Evolutionary conservation across 2,113 vertebrate species (phyloP), one percentile per base, ranked within the genome.

Genomic region (Lamprologus speciosus): DNA sequence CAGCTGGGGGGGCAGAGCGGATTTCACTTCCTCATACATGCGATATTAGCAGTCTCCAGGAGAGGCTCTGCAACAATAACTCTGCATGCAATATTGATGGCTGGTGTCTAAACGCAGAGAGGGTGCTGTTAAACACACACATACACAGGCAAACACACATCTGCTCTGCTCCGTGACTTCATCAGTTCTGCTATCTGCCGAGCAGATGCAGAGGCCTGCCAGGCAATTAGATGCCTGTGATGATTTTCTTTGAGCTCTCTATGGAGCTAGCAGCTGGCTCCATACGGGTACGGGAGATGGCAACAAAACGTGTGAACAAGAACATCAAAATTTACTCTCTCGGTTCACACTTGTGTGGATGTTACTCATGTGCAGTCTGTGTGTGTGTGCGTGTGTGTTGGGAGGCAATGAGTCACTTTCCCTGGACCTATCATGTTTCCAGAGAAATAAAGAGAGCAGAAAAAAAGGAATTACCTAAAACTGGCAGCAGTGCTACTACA

Each of bases 151-250:
- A 82, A 55, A 63, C 79, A 55, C 90, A 95, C 95, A 96, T 96
- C 95, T 96, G 96, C 94, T 95, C 85, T 40, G 96, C 94, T 95
- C 84, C 35, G 92, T 95, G 96, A 96, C 95, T 95, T 95, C 95
- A 95, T 92, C 90, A 86, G 89, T 89, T 86, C 54, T 83, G 83
- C 91, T 94, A 87, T 96, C 95, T 94, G 95, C 91, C 65, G 87
- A 94, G 94, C 96, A 97, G 96, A 96, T 96, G 96, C 95, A 88
- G 92, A 84, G 92, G 92, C 92, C 94, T 95, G 94, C 95, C 95
- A 95, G 94, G 92, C 96, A 96, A 96, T 96, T 96, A 96, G 96
- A 82, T 94, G 90, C 91, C 89, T 88, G 90, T 90, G 87, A 94
- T 95, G 94, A 95, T 95, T 95, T 93, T 96, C 93, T 95, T 94